Base-by-base conservation (phyloP, 2,888 invertebrate species). In the Philaethria dido region DNA sequence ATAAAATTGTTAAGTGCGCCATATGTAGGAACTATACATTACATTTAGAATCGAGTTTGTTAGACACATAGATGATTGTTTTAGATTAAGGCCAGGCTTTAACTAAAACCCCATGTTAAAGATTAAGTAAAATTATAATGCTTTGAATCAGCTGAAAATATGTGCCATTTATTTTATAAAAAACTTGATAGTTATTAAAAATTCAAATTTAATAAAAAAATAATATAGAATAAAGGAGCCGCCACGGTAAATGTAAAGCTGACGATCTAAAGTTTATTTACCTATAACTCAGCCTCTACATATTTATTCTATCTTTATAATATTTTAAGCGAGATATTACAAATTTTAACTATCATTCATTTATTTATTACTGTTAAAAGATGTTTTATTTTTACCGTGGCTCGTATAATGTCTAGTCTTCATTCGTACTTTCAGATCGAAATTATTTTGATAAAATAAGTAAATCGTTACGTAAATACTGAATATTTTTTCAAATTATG, bases 401-500 rank as follows among this genome's bases (percentile, higher is more conserved):
- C 55, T 65, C 47, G 22, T 47, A 60, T 33, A 48, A 62, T 42
- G 62, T 69, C 66, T 52, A 62, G 45, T 69, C 66, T 59, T 66
- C 62, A 62, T 64, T 62, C 42, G 60, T 69, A 52, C 68, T 36
- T 75, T 78, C 72, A 77, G 69, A 77, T 75, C 73, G 72, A 69
- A 78, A 69, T 86, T 84, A 85, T 88, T 86, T 87, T 85, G 79
- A 61, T 83, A 84, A 79, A 79, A 68, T 73, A 79, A 73, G 76
- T 77, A 79, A 80, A 73, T 74, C 76, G 72, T 79, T 73, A 77
- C 78, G 76, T 85, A 85, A 82, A 84, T 84, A 86, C 78, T 78
- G 74, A 81, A 81, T 86, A 88, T 89, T 82, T 88, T 86, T 86
- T 85, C 82, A 86, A 80, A 78, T 79, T 78, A 80, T 77, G 72